phyloP scores from a whole-genome alignment of 2,797 vertebrate species.

The Mus caroli region DNA sequence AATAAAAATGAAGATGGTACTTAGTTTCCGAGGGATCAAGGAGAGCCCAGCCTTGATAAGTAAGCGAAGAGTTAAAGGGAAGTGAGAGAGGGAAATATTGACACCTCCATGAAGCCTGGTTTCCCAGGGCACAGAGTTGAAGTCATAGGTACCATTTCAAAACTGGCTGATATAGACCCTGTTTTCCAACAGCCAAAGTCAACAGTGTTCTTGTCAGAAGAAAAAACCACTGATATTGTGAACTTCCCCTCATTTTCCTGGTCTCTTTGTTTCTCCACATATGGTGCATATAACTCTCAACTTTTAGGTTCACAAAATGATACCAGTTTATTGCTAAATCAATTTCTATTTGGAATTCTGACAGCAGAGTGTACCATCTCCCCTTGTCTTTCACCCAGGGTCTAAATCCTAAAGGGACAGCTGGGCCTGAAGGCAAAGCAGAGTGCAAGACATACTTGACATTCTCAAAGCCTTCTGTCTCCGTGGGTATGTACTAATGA shows the following conservation, averaged over 20 bases:
- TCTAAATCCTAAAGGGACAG: background rate
- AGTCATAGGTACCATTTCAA: background rate
- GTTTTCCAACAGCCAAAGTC: background rate
- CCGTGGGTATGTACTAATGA: too few species aligned
- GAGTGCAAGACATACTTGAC: accelerated
- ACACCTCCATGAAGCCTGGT: background rate
- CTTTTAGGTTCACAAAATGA: background rate
- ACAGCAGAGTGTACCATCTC: background rate
- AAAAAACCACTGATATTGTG: background rate
- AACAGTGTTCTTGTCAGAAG: background rate
- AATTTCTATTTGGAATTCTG: conserved; percentile 15
- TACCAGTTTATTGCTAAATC: background rate
- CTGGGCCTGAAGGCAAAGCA: background rate
- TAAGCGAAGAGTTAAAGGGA: background rate
- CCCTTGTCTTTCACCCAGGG: background rate
- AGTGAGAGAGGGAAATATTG: background rate
- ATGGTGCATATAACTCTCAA: background rate
- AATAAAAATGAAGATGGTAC: background rate
- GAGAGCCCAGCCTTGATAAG: background rate
- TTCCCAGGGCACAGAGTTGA: background rate
- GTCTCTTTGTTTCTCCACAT: background rate
- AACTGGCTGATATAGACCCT: background rate
- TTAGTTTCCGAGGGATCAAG: conserved; percentile 1
- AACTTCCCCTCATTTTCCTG: background rate
- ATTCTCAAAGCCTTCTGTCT: background rate